These are phyloP conservation scores for Hydrozoanthus tunicans DNA, from an alignment of 64 coral and sea anemone genomes.

Conservation along the genomic window DNA sequence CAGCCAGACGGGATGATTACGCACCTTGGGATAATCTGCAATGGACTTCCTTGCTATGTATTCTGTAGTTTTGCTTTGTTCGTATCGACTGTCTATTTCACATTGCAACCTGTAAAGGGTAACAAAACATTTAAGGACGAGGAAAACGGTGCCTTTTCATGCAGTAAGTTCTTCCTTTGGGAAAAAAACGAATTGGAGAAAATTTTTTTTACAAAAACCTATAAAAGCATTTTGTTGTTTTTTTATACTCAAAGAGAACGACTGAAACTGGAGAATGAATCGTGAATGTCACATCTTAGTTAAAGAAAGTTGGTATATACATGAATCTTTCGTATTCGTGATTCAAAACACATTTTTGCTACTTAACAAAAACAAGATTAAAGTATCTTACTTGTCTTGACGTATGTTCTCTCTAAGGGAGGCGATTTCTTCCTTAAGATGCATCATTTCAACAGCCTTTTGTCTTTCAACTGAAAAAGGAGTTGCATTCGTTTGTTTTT, in stretches of 20 bases:
- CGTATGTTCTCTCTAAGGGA: slow-evolving; percentile 66
- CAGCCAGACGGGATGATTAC: not conserved
- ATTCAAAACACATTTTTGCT: no score
- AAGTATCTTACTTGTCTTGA: slow-evolving; percentile 63
- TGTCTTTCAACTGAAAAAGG: slow-evolving; percentile 51
- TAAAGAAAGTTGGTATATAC: no score
- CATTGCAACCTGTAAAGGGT: not conserved
- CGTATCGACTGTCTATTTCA: slow-evolving; percentile 55
- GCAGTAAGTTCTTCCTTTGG: no score
- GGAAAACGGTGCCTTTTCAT: no score
- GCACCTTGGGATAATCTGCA: slow-evolving; percentile 66
- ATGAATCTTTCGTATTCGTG: no score
- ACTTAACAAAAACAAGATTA: not conserved
- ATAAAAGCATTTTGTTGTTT: no score
- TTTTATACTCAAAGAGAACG: no score
- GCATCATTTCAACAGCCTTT: slow-evolving; percentile 73
- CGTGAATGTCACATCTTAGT: no score
- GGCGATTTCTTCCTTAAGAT: slow-evolving; percentile 61
- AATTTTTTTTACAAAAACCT: no score
- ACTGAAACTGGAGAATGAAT: no score
- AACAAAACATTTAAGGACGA: not conserved
- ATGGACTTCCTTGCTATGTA: slow-evolving; percentile 51
- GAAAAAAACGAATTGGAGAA: no score
- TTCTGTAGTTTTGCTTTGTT: slow-evolving; percentile 48
- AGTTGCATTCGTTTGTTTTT: not conserved